Conservation (phyloP, 1,140 invertebrate genomes). For the Rhizoglyphus robini region DNA sequence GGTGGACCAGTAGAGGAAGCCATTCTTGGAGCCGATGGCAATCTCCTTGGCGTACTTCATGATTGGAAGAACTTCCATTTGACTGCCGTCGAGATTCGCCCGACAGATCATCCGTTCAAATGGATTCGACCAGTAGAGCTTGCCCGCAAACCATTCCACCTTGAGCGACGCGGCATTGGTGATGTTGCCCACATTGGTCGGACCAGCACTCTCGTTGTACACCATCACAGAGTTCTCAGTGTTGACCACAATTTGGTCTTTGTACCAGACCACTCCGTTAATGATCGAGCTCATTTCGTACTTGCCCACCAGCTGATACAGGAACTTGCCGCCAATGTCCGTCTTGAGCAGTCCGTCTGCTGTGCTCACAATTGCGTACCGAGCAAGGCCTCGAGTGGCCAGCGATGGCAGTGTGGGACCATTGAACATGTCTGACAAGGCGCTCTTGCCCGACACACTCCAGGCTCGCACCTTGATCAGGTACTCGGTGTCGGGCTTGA, state of each 20-base stretch:
- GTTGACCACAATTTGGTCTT: too few species aligned
- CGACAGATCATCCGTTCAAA: slow-evolving; percentile 55
- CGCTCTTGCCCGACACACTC: slow-evolving; percentile 53
- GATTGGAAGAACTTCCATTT: slow-evolving; percentile 57
- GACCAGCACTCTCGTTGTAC: too few species aligned
- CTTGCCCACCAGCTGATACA: slow-evolving; percentile 22
- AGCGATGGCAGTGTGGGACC: slow-evolving; percentile 35
- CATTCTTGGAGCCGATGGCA: slow-evolving; percentile 61
- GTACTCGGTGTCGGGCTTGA: slow-evolving; percentile 59
- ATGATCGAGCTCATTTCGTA: too few species aligned
- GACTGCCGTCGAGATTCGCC: slow-evolving; percentile 48
- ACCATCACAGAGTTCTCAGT: too few species aligned
- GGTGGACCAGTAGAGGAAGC: slow-evolving; percentile 69
- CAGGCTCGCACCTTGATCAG: slow-evolving; percentile 59
- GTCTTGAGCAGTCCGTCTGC: slow-evolving; percentile 49
- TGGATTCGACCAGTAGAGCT: slow-evolving; percentile 76
- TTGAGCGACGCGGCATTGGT: slow-evolving; percentile 60
- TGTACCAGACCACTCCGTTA: too few species aligned
- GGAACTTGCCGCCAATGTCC: slow-evolving; percentile 38
- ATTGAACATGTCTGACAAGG: slow-evolving; percentile 52
- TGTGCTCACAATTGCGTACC: slow-evolving; percentile 47
- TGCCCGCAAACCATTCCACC: slow-evolving; percentile 72
- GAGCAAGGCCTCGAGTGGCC: too few species aligned
- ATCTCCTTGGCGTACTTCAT: slow-evolving; percentile 61
- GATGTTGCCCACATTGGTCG: slow-evolving; percentile 47